A percentile compares a stretch with the other conserved stretches of the same genome.
phyloP scores from a whole-genome alignment of 2,888 invertebrate species.

The Cephalotes varians region DNA sequence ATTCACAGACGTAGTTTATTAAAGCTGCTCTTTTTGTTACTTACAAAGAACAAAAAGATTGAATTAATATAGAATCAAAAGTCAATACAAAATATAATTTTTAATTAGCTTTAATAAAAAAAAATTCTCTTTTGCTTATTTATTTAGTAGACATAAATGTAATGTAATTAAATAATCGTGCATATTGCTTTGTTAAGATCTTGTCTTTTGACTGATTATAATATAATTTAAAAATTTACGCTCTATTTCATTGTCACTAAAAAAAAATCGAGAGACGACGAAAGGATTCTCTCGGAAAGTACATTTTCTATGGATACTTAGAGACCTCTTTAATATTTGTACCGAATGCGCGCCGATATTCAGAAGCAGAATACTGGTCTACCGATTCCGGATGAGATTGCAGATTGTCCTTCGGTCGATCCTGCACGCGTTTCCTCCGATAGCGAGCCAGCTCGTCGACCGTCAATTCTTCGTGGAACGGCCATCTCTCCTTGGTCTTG shows the following conservation, averaged over 20 bases:
- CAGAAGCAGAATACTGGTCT: slow-evolving; percentile 74
- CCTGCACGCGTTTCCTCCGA: slow-evolving; percentile 85
- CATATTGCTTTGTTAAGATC: background rate
- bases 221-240: background rate
- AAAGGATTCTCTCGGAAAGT: no score
- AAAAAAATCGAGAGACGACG: background rate
- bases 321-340: slow-evolving; percentile 79
- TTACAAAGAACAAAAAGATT: background rate
- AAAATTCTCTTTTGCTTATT: background rate
- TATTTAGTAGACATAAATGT: background rate
- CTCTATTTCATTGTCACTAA: background rate
- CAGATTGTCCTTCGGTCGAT: slow-evolving; percentile 82
- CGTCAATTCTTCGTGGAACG: slow-evolving; percentile 86
- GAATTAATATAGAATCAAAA: background rate
- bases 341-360: slow-evolving; percentile 81
- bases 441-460: slow-evolving; percentile 87
- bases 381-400: slow-evolving; percentile 62
- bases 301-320: slow-evolving; percentile 56
- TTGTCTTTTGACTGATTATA: background rate
- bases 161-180: background rate
- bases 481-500: slow-evolving; percentile 79
- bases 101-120: background rate
- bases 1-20: background rate
- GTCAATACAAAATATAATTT: background rate
- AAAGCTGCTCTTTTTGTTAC: background rate